phyloP scores from a whole-genome alignment of 2,797 vertebrate genomes.

The Astyanax mexicanus region DNA sequence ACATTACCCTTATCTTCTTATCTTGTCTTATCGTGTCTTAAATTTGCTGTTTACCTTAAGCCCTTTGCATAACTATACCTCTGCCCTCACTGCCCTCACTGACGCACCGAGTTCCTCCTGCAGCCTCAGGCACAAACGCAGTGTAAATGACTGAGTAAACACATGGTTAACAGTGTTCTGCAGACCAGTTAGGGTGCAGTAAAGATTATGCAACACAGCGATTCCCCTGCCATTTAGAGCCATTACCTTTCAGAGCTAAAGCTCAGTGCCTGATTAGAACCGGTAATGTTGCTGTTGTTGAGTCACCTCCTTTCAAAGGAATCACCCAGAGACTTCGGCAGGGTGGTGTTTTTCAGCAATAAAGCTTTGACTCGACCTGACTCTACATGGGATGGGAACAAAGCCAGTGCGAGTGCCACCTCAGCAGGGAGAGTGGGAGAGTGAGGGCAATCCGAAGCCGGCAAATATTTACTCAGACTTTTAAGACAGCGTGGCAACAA shows the following conservation, averaged over 20 bases:
- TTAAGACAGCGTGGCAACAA: conserved; percentile 12
- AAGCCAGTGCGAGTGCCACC: not conserved
- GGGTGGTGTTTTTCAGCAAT: not conserved
- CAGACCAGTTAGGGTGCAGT: not conserved
- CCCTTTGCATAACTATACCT: not conserved
- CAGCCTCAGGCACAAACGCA: conserved; percentile 2
- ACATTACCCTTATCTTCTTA: not conserved
- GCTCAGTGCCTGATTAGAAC: conserved; percentile 6
- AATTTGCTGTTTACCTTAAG: not conserved
- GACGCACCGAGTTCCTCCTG: conserved; percentile 16
- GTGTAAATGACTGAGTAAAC: conserved; percentile 25
- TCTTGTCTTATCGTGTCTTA: not conserved
- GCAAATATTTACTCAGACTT: conserved; percentile 5
- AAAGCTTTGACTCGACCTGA: conserved; percentile 6
- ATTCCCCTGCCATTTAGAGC: not conserved
- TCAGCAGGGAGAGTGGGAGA: not conserved
- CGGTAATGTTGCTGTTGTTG: not conserved
- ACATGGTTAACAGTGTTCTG: not conserved
- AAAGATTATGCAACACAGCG: conserved; percentile 14
- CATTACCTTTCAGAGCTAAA: conserved; percentile 1
- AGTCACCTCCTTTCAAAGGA: not conserved
- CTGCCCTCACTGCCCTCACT: not conserved
- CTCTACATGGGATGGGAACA: not conserved
- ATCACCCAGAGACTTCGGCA: conserved; percentile 1
- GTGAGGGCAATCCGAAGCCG: not conserved